Conservation (phyloP, 64 coral and sea anemone genomes). For the Pocillopora verrucosa region DNA sequence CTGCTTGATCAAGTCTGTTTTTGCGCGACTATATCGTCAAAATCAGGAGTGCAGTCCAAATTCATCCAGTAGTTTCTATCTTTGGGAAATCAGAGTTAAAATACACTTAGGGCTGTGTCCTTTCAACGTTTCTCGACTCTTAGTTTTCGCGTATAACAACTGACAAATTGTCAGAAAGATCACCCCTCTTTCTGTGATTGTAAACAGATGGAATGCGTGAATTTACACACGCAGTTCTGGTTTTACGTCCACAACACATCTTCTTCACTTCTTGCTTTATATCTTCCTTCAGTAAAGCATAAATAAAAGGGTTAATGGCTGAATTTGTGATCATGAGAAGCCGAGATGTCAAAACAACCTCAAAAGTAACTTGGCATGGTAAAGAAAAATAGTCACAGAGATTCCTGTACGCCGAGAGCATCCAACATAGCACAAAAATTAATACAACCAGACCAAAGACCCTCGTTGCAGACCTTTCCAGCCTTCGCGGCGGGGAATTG, state of each 20-base stretch:
- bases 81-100: too few relatives aligned
- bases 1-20: too few relatives aligned
- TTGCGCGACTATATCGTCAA: too few relatives aligned
- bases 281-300: conserved; percentile 33
- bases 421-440: conserved; percentile 34
- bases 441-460: conserved; percentile 33
- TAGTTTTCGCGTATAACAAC: not conserved
- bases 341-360: not conserved
- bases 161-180: not conserved
- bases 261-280: conserved; percentile 25
- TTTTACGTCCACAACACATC: not conserved
- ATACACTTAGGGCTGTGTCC: not conserved
- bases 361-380: not conserved
- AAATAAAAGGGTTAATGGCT: conserved; percentile 27
- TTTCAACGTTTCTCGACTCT: not conserved
- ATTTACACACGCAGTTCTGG: not conserved
- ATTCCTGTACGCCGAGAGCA: conserved; percentile 19
- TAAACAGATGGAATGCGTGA: not conserved
- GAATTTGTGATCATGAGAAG: conserved; percentile 6
- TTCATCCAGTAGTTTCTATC: too few relatives aligned
- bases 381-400: conserved; percentile 10
- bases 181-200: not conserved
- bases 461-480: conserved; percentile 22
- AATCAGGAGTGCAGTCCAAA: too few relatives aligned
- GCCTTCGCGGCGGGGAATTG: not conserved